phyloP scores from a whole-genome alignment of 1,140 invertebrate species.

The Drosophila elegans region DNA sequence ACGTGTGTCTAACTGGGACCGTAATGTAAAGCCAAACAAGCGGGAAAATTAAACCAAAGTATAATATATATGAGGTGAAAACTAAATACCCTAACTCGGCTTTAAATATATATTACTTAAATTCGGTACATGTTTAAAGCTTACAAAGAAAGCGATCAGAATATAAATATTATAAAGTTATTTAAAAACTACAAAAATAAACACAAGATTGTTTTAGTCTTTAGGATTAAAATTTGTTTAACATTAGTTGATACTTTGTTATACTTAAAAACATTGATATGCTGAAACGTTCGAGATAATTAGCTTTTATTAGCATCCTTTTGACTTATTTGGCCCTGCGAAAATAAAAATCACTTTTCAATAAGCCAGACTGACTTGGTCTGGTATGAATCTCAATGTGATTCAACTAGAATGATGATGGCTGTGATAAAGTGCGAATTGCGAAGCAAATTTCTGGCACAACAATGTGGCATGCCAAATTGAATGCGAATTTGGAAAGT shows the following conservation, averaged over 20 bases:
- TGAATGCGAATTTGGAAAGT: slow-evolving; percentile 59
- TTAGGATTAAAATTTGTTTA: too few species aligned
- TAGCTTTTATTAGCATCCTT: neutral
- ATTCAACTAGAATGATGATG: slow-evolving; percentile 45
- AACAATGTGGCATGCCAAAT: slow-evolving; percentile 52
- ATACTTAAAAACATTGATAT: too few species aligned
- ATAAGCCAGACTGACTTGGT: slow-evolving; percentile 1
- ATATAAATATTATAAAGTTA: too few species aligned
- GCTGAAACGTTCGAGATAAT: too few species aligned
- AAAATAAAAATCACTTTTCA: neutral
- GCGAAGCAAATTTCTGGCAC: slow-evolving; percentile 37
- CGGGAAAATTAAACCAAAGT: slow-evolving; percentile 5
- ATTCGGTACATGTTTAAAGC: too few species aligned
- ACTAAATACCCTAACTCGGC: slow-evolving; percentile 2
- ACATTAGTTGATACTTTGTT: too few species aligned
- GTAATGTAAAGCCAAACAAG: slow-evolving; percentile 40
- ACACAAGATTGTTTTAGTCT: too few species aligned
- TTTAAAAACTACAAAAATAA: too few species aligned
- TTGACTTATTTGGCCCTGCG: neutral
- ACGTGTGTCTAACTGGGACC: slow-evolving; percentile 47
- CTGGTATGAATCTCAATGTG: slow-evolving; percentile 13
- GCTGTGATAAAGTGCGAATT: slow-evolving; percentile 34
- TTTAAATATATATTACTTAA: too few species aligned
- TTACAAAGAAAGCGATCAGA: too few species aligned
- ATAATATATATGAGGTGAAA: neutral